Evolutionary conservation across 2,113 vertebrate species (phyloP).

Genomic region (Hypomesus transpacificus): DNA sequence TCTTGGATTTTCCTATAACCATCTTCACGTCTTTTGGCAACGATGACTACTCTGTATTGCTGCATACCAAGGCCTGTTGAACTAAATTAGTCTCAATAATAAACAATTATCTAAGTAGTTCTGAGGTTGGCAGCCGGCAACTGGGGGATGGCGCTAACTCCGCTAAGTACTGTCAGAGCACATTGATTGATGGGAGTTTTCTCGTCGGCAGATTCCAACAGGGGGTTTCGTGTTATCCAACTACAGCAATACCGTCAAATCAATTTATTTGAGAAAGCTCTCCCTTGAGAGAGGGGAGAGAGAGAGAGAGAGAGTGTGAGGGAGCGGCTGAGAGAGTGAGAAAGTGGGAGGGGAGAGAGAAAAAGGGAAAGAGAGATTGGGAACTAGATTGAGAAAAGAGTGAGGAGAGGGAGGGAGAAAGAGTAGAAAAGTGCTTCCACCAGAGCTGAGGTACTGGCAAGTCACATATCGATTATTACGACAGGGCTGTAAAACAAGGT

Average conservation of each 20-base stretch:
- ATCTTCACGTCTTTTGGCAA: slow-evolving; percentile 50
- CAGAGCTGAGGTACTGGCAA: slow-evolving; percentile 43
- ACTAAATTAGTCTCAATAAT: slow-evolving; percentile 64
- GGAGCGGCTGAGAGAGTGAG: slow-evolving; percentile 13
- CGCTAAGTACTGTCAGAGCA: slow-evolving; percentile 45
- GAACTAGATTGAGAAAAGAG: neutral
- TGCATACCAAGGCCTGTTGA: slow-evolving; percentile 29
- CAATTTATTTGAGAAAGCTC: slow-evolving; percentile 56
- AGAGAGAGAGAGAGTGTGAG: slow-evolving; percentile 23
- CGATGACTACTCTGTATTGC: slow-evolving; percentile 32
- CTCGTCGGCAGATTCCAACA: slow-evolving; percentile 46
- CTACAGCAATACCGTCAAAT: slow-evolving; percentile 62
- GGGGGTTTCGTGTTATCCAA: slow-evolving; percentile 52
- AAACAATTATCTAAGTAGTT: slow-evolving; percentile 67
- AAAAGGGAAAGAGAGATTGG: slow-evolving; percentile 3
- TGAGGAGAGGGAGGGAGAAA: slow-evolving; percentile 21
- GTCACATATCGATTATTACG: slow-evolving; percentile 62
- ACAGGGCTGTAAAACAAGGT: slow-evolving; percentile 65
- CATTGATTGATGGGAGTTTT: slow-evolving; percentile 62
- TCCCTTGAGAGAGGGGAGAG: slow-evolving; percentile 37
- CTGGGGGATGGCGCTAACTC: slow-evolving; percentile 35
- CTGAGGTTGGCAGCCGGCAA: slow-evolving; percentile 28
- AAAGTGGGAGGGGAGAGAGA: neutral
- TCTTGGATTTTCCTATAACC: slow-evolving; percentile 44
- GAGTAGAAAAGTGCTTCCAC: slow-evolving; percentile 52